These are phyloP conservation scores for Scartelaos histophorus DNA, from an alignment of 2,113 vertebrate species.

Conservation along the genomic window DNA sequence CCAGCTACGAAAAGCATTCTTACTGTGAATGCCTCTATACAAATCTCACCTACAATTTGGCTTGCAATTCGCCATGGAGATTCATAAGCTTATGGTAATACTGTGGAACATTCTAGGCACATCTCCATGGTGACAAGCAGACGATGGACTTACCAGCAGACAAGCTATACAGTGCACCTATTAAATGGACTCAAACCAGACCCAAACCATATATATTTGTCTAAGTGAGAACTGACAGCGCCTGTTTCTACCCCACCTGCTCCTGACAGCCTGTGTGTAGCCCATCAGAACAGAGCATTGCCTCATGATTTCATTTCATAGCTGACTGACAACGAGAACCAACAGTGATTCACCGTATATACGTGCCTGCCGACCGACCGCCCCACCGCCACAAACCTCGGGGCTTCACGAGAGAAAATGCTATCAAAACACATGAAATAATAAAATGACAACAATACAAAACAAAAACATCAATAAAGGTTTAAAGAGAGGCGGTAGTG, in stretches of 20 bases:
- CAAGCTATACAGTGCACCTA: too few species aligned
- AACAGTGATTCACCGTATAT: constrained; percentile 22
- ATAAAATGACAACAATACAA: too few species aligned
- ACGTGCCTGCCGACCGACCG: constrained; percentile 6
- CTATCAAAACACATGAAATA: not conserved
- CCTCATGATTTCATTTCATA: constrained; percentile 22
- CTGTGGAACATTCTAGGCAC: too few species aligned
- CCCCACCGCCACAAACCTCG: constrained; percentile 25
- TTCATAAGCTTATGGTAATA: too few species aligned
- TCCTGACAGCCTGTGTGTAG: not conserved
- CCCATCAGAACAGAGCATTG: not conserved
- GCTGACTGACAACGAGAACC: constrained; percentile 20
- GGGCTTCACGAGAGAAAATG: constrained; percentile 15
- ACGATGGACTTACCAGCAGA: too few species aligned
- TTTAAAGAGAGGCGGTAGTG: too few species aligned
- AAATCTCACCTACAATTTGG: too few species aligned
- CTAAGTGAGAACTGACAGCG: not conserved
- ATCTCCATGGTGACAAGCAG: too few species aligned
- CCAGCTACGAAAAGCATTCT: too few species aligned
- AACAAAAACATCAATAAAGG: too few species aligned
- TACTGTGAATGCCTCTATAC: too few species aligned
- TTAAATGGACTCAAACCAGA: not conserved
- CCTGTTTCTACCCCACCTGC: constrained; percentile 2
- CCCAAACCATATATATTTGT: not conserved
- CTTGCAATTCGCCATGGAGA: too few species aligned